Evolutionary conservation across 1,140 invertebrate species (phyloP).

Genomic region (Agraylea sexmaculata): DNA sequence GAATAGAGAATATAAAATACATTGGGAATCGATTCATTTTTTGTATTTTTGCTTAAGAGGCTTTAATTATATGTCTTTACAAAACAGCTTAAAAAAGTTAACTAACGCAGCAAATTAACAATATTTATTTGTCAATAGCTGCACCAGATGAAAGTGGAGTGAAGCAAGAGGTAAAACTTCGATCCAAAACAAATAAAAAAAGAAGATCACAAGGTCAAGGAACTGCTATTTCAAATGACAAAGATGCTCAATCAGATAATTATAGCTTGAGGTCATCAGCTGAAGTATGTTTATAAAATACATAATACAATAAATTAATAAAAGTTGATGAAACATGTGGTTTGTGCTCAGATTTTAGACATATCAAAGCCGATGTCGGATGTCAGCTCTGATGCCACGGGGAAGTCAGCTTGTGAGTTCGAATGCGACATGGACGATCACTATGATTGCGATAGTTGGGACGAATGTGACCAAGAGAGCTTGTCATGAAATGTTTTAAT

Average conservation of each 20-base stretch:
- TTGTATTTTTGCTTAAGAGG: no score
- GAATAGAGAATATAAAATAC: no score
- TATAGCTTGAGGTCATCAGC: slow-evolving; percentile 38
- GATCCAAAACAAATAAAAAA: slow-evolving; percentile 27
- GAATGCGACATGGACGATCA: slow-evolving; percentile 39
- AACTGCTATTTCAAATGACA: slow-evolving; percentile 26
- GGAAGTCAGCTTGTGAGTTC: slow-evolving; percentile 39
- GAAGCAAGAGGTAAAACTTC: slow-evolving; percentile 22
- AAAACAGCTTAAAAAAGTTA: no score
- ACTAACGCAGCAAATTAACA: no score
- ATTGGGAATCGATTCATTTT: no score
- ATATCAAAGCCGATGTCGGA: slow-evolving; percentile 39
- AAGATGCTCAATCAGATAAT: slow-evolving; percentile 38
- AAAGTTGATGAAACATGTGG: slow-evolving; percentile 1
- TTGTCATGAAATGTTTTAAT: slow-evolving; percentile 27
- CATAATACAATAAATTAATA: not conserved
- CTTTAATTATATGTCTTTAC: no score
- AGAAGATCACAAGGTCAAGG: slow-evolving; percentile 26
- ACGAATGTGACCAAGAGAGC: slow-evolving; percentile 41
- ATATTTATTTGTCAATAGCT: no score
- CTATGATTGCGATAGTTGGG: slow-evolving; percentile 40
- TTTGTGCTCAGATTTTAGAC: slow-evolving; percentile 31
- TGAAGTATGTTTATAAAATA: slow-evolving; percentile 25
- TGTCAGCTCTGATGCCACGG: slow-evolving; percentile 39
- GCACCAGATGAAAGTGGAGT: slow-evolving; percentile 9